phyloP scores from a whole-genome alignment of 1,140 invertebrate genomes.

The Listronotus bonariensis region DNA sequence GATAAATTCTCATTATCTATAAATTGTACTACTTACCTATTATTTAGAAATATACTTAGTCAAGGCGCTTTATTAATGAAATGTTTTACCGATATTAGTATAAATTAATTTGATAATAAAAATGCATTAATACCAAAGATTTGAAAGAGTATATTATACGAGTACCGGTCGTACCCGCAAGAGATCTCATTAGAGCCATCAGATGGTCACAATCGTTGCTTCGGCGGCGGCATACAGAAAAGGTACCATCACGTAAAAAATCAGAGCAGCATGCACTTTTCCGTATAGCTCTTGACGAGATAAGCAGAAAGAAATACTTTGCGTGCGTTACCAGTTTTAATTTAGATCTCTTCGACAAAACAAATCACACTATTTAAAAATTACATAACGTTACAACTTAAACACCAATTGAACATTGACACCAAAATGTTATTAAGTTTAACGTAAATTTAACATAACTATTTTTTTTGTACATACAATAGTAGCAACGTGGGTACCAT shows the following conservation, averaged over 20 bases:
- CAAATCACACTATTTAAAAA: too few relatives aligned
- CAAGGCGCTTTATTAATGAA: too few relatives aligned
- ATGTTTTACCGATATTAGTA: neutral
- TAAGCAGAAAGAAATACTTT: conserved; percentile 10
- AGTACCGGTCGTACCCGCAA: conserved; percentile 27
- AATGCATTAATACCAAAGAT: conserved; percentile 4
- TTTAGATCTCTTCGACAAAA: too few relatives aligned
- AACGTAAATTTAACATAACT: too few relatives aligned
- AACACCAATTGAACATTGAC: too few relatives aligned
- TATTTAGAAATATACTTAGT: too few relatives aligned
- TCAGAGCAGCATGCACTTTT: conserved; percentile 24
- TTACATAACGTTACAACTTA: too few relatives aligned
- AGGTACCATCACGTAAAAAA: conserved; percentile 25
- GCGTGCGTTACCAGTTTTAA: neutral
- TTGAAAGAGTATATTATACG: conserved; percentile 35
- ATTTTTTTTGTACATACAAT: too few relatives aligned
- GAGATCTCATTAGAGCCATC: conserved; percentile 38
- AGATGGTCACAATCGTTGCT: conserved; percentile 31
- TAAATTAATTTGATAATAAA: neutral
- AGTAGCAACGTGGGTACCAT: too few relatives aligned
- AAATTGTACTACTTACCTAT: too few relatives aligned
- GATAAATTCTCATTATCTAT: too few relatives aligned
- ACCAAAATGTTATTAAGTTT: too few relatives aligned
- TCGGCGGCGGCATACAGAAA: conserved; percentile 27
- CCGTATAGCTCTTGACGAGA: conserved; percentile 10